Conservation (phyloP, 2,113 vertebrate genomes). For the Clarias magur region DNA sequence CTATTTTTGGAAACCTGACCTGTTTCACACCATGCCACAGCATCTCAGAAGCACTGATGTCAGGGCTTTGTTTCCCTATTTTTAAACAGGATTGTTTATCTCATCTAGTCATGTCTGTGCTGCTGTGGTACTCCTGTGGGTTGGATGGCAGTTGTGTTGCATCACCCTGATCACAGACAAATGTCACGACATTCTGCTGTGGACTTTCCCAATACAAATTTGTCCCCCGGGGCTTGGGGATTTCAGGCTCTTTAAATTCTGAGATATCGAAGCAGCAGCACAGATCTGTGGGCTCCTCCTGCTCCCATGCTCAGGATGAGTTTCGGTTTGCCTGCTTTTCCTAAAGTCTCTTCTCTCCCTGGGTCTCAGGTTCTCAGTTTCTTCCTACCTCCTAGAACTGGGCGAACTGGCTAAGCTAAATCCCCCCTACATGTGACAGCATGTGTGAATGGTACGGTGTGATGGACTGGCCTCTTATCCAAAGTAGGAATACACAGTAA, state of each 20-base stretch:
- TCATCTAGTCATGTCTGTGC: neutral
- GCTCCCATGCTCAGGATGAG: neutral
- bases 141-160: neutral
- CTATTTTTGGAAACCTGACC: slow-evolving; percentile 2
- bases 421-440: neutral
- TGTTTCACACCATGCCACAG: neutral
- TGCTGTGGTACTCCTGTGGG: neutral
- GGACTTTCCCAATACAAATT: neutral
- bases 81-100: neutral
- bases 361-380: neutral
- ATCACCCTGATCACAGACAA: neutral
- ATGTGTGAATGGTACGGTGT: neutral
- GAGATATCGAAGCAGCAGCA: neutral
- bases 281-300: neutral
- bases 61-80: neutral
- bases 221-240: neutral
- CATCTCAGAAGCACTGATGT: neutral
- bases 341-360: neutral
- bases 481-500: neutral
- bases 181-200: neutral
- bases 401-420: neutral
- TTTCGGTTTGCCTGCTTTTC: neutral
- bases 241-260: neutral
- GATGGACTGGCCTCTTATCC: neutral
- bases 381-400: neutral